Base-by-base conservation (phyloP, 1,140 invertebrate genomes). In the Formica exsecta region DNA sequence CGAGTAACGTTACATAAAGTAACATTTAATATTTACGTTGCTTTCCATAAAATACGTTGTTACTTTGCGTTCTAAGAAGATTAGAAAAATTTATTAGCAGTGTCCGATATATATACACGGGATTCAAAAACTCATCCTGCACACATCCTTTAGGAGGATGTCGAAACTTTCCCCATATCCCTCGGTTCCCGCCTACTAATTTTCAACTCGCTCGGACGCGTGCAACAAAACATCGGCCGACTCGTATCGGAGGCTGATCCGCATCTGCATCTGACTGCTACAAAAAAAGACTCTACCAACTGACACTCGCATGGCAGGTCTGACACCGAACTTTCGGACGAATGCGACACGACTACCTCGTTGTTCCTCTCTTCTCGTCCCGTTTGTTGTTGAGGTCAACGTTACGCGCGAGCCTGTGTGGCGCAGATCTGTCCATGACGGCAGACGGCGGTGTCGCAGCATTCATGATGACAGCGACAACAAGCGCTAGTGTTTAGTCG, bases 241-340 rank as follows among this genome's bases (percentile, higher is more conserved):
- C 32, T 80, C 61, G 38, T 71, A 85, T 89, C 66, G 79, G 64
- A 48, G 9, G 70, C 36, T 85, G 66, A 90, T 83, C 64, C 87
- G 87, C 87, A 88, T 91, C 92, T 93, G 92, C 86, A 89, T 93
- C 90, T 92, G 91, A 92, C 92, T 92, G 87, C 85, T 75, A 36
- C 71, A 83, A 90, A 92, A 92, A 44, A 91, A 75, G 11, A 22
- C n/a, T 54, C 22, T 71, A 22, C 51, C 65, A 70, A 61, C 48
- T 85, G 83, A 84, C 80, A 16, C 13, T 76, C 86, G 86, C 80
- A 84, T 75, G 54, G 29, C 41, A 84, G 70, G 8, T 54, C 29
- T 64, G 59, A 71, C 71, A 61, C 22, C 25, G 61, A 65, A 68
- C 66, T 74, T 80, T 80, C 51, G 36, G 48, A 22, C 32, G 48